Conservation (phyloP, 2,888 invertebrate species). For the Rhogogaster chlorosoma region DNA sequence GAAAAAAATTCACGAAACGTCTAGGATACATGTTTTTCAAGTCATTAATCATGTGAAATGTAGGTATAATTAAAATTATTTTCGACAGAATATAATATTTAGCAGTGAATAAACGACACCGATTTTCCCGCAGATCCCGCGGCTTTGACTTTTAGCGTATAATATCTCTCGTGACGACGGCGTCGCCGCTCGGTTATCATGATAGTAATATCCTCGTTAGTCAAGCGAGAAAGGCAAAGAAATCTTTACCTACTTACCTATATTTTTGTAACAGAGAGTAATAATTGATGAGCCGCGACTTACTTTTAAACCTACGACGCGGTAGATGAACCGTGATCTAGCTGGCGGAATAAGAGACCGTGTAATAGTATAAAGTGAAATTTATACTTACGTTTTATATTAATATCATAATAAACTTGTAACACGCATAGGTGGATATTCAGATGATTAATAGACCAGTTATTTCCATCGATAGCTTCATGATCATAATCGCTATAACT, state of each 20-base stretch:
- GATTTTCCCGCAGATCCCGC: not conserved
- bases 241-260: constrained; percentile 46
- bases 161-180: not conserved
- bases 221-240: not conserved
- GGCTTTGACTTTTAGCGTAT: not conserved
- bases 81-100: not conserved
- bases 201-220: constrained; percentile 1
- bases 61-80: not conserved
- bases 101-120: not conserved
- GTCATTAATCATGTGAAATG: not conserved
- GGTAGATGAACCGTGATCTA: constrained; percentile 5
- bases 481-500: not conserved
- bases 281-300: constrained; percentile 46
- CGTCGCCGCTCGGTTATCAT: not conserved
- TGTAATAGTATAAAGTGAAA: constrained; percentile 29
- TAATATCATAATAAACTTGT: not conserved
- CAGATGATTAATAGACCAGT: not conserved
- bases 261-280: constrained; percentile 20
- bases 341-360: not conserved
- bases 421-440: not conserved
- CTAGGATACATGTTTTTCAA: not conserved
- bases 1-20: not conserved
- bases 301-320: constrained; percentile 25
- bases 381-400: constrained; percentile 3
- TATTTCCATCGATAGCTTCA: not conserved